phyloP scores from a whole-genome alignment of 2,113 vertebrate genomes.

The Scomber japonicus region DNA sequence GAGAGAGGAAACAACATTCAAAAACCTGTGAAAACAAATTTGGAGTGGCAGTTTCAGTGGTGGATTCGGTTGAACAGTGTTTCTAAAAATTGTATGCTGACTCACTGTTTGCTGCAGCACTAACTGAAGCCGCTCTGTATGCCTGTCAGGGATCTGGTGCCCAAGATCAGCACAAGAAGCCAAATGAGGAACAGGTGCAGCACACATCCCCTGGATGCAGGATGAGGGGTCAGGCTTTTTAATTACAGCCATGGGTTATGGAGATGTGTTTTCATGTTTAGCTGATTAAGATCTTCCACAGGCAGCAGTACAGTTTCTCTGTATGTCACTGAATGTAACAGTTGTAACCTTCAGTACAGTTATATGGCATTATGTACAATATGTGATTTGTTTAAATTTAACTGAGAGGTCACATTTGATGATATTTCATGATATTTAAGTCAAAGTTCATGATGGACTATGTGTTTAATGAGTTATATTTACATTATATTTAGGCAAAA shows the following conservation, averaged over 20 bases:
- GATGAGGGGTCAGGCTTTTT: constrained; percentile 67
- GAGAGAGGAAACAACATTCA: too few species aligned
- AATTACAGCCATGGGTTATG: constrained; percentile 70
- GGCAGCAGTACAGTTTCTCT: constrained; percentile 13
- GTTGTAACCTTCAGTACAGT: not conserved
- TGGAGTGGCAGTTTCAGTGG: not conserved
- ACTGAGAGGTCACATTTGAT: too few species aligned
- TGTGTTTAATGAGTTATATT: too few species aligned
- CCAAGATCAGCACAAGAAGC: constrained; percentile 66
- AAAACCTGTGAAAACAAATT: too few species aligned
- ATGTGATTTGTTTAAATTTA: not conserved
- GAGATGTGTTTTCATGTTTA: constrained; percentile 43
- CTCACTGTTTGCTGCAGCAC: constrained; percentile 52
- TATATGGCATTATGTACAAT: not conserved
- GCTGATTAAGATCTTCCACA: constrained; percentile 66
- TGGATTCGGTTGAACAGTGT: not conserved
- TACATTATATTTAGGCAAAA: too few species aligned
- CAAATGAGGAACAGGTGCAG: constrained; percentile 77
- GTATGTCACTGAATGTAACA: not conserved
- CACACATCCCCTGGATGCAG: constrained; percentile 58
- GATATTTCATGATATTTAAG: too few species aligned
- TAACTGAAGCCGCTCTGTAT: constrained; percentile 74
- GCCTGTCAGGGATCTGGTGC: constrained; percentile 64
- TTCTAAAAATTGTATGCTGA: constrained; percentile 23
- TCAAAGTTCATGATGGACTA: too few species aligned